A percentile compares a stretch with the other conserved stretches of the same genome.
These are phyloP conservation scores for Pocota personata DNA, from an alignment of 2,888 invertebrate species.

Conservation along the genomic window DNA sequence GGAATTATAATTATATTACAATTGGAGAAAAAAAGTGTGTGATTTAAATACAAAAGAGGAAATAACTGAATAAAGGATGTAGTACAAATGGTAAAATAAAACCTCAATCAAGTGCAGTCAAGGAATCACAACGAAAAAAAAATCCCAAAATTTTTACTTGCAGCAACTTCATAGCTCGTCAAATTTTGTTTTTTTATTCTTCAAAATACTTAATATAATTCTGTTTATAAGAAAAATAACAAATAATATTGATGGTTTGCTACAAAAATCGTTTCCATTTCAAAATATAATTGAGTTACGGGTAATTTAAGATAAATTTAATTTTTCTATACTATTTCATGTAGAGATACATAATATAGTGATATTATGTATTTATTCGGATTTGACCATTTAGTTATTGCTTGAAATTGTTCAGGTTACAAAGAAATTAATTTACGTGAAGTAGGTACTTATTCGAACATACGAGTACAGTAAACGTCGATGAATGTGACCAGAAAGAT, in stretches of 20 bases:
- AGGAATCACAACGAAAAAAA: slow-evolving; percentile 49
- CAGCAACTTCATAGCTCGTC: slow-evolving; percentile 83
- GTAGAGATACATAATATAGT: neutral
- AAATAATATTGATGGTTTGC: slow-evolving; percentile 62
- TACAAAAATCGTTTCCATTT: slow-evolving; percentile 75
- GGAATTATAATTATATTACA: neutral
- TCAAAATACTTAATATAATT: slow-evolving; percentile 61
- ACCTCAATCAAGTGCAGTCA: slow-evolving; percentile 51
- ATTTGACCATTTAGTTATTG: slow-evolving; percentile 60
- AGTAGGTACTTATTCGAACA: too few relatives aligned
- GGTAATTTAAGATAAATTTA: neutral
- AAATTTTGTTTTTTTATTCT: slow-evolving; percentile 68
- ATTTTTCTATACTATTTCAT: slow-evolving; percentile 23
- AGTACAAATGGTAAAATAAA: neutral
- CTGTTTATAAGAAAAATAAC: slow-evolving; percentile 27
- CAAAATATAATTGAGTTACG: slow-evolving; percentile 52
- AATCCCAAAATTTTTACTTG: slow-evolving; percentile 76
- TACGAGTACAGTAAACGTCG: too few relatives aligned
- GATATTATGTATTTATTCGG: slow-evolving; percentile 9
- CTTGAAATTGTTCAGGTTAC: neutral
- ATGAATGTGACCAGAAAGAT: too few relatives aligned
- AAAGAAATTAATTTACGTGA: too few relatives aligned
- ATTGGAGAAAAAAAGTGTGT: neutral
- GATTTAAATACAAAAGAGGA: neutral
- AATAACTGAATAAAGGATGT: slow-evolving; percentile 1